These are phyloP conservation scores for Phodopus roborovskii DNA, from an alignment of 2,113 vertebrate genomes.

Conservation along the genomic window DNA sequence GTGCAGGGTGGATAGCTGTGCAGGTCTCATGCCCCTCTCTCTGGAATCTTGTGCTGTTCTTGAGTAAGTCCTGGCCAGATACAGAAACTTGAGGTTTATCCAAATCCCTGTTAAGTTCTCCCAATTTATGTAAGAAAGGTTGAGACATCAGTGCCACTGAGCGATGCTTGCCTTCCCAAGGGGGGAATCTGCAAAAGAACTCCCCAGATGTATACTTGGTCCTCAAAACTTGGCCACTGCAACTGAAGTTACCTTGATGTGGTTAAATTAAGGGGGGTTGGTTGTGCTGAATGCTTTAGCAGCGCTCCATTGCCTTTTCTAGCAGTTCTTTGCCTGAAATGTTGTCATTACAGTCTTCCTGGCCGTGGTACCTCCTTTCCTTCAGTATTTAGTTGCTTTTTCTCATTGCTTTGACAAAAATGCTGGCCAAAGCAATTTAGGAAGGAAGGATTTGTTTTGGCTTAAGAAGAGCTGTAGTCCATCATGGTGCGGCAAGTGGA, in stretches of 20 bases:
- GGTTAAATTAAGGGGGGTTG: neutral
- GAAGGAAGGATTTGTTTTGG: neutral
- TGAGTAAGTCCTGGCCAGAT: neutral
- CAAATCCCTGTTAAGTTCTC: neutral
- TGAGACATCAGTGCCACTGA: neutral
- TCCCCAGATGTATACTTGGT: neutral
- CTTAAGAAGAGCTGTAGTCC: neutral
- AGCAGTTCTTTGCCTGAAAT: neutral
- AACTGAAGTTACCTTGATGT: neutral
- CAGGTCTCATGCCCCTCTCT: fast-evolving
- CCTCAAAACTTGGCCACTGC: neutral
- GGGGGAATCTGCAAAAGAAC: neutral
- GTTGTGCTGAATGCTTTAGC: neutral
- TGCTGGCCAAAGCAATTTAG: neutral
- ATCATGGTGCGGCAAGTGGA: neutral
- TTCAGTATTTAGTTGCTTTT: neutral
- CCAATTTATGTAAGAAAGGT: fast-evolving
- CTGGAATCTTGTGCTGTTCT: neutral
- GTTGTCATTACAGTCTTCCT: neutral
- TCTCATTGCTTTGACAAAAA: neutral
- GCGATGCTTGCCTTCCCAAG: too few species aligned
- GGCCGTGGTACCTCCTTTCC: neutral
- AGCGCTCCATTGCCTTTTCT: neutral
- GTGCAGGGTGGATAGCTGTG: too few species aligned
- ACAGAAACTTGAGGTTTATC: neutral